Conservation (phyloP, 1,140 invertebrate species). For the Mactra quadrangularis region DNA sequence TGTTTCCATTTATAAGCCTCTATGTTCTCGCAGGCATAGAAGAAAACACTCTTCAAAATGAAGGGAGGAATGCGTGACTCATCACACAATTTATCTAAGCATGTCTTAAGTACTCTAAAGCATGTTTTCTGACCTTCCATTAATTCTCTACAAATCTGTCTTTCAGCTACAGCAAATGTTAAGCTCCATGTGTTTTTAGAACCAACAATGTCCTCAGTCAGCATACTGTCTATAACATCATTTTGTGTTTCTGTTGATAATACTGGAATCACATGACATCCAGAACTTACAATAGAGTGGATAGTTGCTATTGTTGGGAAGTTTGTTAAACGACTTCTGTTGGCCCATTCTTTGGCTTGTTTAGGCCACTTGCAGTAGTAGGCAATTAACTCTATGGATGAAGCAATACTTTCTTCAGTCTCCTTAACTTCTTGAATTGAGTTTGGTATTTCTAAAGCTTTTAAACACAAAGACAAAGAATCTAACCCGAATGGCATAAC, state of each 20-base stretch:
- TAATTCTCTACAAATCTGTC: background rate
- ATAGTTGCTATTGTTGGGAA: background rate
- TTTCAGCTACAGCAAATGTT: slow-evolving; percentile 28
- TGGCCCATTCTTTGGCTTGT: background rate
- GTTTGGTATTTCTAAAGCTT: background rate
- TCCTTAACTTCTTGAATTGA: background rate
- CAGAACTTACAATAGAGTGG: background rate
- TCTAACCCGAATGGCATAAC: no score
- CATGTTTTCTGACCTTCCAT: slow-evolving; percentile 16
- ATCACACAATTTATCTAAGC: background rate
- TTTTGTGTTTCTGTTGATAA: background rate
- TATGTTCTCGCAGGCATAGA: slow-evolving; percentile 34
- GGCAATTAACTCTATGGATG: background rate
- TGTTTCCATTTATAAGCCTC: background rate
- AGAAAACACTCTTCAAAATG: slow-evolving; percentile 40
- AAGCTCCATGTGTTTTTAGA: slow-evolving; percentile 9
- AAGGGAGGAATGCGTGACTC: background rate
- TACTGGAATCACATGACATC: slow-evolving; percentile 13
- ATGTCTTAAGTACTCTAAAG: background rate
- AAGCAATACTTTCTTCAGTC: no score
- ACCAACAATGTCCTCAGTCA: no score
- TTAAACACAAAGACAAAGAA: background rate
- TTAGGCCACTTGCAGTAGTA: slow-evolving; percentile 1
- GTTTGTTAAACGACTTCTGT: background rate
- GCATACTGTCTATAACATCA: background rate